Base-by-base conservation (phyloP, 92 coral and sea anemone genomes). In the Zoanthus solanderi region DNA sequence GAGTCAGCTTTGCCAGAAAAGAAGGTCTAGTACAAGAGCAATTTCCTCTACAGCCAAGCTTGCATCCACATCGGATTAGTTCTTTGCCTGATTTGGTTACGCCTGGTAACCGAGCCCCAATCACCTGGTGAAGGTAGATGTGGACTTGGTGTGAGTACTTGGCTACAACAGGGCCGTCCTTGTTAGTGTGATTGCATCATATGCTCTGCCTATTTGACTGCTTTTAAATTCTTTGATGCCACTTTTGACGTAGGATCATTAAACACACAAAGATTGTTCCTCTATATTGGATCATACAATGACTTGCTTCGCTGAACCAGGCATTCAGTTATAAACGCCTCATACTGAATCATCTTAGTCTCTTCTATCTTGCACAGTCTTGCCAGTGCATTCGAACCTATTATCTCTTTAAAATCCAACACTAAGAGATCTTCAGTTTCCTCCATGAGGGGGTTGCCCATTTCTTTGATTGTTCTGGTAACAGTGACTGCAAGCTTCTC, bases 181-280 rank as follows among this genome's bases (percentile, higher is more conserved):
- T 34, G 1, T 34, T 34, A 3, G 42, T 34, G 42, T 2, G 42
- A 37, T 37, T 37, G 42, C 42, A 37, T 37, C 42, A 37, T 37
- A 4, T 4, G 42, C 42, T 37, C 4, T 37, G 4, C 42, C 42
- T 2, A 2, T 37, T 4, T 37, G 42, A 34, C 0, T 34, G 3
- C 42, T 23, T 23, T 23, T 23, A 23, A 23, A 23, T 23, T 56
- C 61, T 56, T 56, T 5, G 73, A 68, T 68, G 73, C 12, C 73
- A 68, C 3, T 0, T 68, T 68, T 16, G 42, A 31, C 73, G 42
- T 13, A 56, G 61, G 9, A 6, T 56, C 54, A 12, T 47, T 77
- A 37, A 94, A 94, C 23, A 90, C 73, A 1, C 86, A 76, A 18
- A 94, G 91, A 10, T 88, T 90, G 79, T 90, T 94, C 90, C 84